phyloP scores from a whole-genome alignment of 1,140 invertebrate species.

The Diabrotica virgifera region DNA sequence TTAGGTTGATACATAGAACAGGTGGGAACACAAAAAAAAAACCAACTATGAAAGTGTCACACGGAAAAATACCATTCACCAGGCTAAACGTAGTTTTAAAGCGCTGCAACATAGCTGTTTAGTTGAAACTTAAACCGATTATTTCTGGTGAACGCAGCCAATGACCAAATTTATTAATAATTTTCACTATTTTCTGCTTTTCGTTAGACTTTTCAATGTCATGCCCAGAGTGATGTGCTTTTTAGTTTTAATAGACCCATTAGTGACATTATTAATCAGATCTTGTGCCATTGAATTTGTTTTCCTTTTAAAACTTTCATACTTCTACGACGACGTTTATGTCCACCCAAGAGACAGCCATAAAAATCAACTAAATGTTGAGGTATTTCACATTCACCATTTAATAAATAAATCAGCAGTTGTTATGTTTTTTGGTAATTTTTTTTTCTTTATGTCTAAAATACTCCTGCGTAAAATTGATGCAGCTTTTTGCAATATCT shows the following conservation, averaged over 20 bases:
- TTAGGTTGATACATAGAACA: too few species aligned
- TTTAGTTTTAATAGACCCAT: conserved; percentile 35
- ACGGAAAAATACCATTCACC: too few species aligned
- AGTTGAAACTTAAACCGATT: too few species aligned
- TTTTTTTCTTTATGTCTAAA: conserved; percentile 11
- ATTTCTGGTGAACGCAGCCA: too few species aligned
- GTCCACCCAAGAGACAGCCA: conserved; percentile 17
- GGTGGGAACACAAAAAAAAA: too few species aligned
- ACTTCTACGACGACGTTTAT: conserved; percentile 13
- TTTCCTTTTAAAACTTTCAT: conserved; percentile 13
- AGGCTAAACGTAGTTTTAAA: too few species aligned
- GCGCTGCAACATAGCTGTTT: too few species aligned
- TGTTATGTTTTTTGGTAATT: conserved; percentile 17
- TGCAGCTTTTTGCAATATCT: neutral
- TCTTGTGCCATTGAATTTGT: conserved; percentile 25
- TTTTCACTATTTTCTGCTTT: conserved; percentile 35
- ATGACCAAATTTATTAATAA: conserved; percentile 41
- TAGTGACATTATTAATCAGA: conserved; percentile 31
- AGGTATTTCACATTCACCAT: conserved; percentile 19
- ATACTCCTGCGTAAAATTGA: conserved; percentile 6
- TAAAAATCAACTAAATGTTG: conserved; percentile 20
- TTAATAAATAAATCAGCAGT: conserved; percentile 19
- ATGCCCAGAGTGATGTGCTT: conserved; percentile 41
- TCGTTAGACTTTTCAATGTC: conserved; percentile 43
- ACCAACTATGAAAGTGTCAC: too few species aligned